Evolutionary conservation across 2,113 vertebrate species (phyloP).

Genomic region (Sciurus niger): DNA sequence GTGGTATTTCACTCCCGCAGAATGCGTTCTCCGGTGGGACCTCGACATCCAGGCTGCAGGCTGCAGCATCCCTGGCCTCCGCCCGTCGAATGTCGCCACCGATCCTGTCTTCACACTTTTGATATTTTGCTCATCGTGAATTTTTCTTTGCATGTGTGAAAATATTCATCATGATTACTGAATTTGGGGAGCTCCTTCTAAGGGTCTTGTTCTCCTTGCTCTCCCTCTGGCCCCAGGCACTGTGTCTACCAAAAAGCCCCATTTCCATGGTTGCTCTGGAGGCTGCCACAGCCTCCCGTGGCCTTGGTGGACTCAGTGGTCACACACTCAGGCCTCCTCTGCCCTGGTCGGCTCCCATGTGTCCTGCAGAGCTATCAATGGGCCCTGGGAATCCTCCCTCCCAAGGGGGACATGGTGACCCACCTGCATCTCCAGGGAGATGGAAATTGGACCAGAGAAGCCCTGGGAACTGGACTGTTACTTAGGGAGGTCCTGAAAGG

Average conservation of each 20-base stretch:
- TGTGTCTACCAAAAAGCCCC: background rate
- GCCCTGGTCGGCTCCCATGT: background rate
- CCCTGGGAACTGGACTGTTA: background rate
- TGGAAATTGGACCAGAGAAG: background rate
- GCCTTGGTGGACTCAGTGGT: background rate
- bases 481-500: background rate
- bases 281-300: background rate
- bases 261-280: background rate
- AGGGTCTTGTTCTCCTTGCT: background rate
- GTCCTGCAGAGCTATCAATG: background rate
- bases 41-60: background rate
- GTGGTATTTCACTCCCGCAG: background rate
- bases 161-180: background rate
- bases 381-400: background rate
- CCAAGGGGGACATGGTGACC: background rate
- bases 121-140: background rate
- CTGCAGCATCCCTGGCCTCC: background rate
- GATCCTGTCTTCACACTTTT: background rate
- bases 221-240: background rate
- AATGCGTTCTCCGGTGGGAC: background rate
- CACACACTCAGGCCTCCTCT: background rate
- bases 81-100: background rate
- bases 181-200: background rate
- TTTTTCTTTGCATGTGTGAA: background rate
- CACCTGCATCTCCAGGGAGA: background rate